Evolutionary conservation across 2,888 invertebrate genomes (phyloP), one percentile per base, ranked within the genome.

Genomic region (Dolomedes plantarius): DNA sequence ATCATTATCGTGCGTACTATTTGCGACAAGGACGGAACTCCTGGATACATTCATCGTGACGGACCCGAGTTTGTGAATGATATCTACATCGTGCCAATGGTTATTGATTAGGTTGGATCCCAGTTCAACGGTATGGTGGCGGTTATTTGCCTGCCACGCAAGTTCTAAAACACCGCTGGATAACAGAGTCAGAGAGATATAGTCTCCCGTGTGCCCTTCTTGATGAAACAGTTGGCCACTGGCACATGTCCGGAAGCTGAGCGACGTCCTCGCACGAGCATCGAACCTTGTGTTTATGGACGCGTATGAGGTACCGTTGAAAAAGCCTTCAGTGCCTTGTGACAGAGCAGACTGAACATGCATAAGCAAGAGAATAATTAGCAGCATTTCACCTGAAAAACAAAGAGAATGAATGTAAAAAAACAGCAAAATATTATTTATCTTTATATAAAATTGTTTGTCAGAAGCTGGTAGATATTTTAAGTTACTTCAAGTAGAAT

Each of bases 191-290:
- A 89, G 56, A 28, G 74, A 75, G 13, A 88, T 64, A 31, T 72
- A 83, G 72, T 89, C 89, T 13, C 87, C 88, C n/a, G 73, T 67
- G 39, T 62, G 74, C 16, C 89, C 89, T 28, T 87, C 79, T 74
- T 89, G 89, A 32, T 88, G 80, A 5, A 89, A 79, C 13, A 89
- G 68, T 32, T 86, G 74, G 0, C 89, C 89, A n/a, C 72, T 80
- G 39, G 88, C 81, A 56, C 89, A 89, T 13, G 89, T 88, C n/a
- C 89, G 76, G 75, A 89, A 89, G 69, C 89, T 88, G 19, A 89
- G 68, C 5, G 88, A 88, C 11, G 89, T 89, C 75, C 87, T 76
- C 7, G 79, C 76, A 11, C 73, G 46, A 0, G 87, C 64, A 56
- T 85, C 79, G 64, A 89, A 76, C 27, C 69, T 68, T n/a, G 69